These are phyloP conservation scores for Erebia aethiops DNA, from an alignment of 2,888 invertebrate genomes.

Conservation along the genomic window DNA sequence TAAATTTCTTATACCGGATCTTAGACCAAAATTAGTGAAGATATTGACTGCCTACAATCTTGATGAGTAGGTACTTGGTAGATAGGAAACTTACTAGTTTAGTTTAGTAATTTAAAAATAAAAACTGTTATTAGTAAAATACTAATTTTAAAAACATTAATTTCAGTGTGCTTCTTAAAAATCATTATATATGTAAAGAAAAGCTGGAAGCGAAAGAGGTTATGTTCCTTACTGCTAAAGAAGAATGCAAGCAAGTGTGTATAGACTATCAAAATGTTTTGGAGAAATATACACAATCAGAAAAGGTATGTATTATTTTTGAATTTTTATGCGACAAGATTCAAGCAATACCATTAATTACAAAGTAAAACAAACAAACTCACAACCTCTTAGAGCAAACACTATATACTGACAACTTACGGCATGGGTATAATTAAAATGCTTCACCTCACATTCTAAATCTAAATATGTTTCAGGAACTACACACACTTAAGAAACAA, in stretches of 20 bases:
- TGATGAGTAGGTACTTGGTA: background rate
- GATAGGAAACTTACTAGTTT: too few species aligned
- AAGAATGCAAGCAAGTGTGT: conserved; percentile 59
- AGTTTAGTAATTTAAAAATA: too few species aligned
- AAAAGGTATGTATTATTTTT: conserved; percentile 50
- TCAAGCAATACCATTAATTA: too few species aligned
- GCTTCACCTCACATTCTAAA: background rate
- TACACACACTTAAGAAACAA: conserved; percentile 41
- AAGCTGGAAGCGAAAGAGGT: conserved; percentile 50
- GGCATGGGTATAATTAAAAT: too few species aligned
- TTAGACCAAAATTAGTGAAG: too few species aligned
- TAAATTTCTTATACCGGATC: too few species aligned
- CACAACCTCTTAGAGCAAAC: too few species aligned
- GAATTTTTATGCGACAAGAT: too few species aligned
- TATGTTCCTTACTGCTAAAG: conserved; percentile 50
- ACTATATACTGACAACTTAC: too few species aligned
- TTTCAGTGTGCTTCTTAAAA: conserved; percentile 56
- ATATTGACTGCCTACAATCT: too few species aligned
- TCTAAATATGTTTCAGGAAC: conserved; percentile 51
- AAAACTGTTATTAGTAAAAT: too few species aligned
- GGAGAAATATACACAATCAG: conserved; percentile 53
- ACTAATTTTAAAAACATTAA: conserved; percentile 10
- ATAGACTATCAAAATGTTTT: conserved; percentile 55
- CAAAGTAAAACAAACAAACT: too few species aligned
- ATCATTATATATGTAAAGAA: conserved; percentile 51